These are phyloP conservation scores for Parnassius mnemosyne DNA, from an alignment of 2,888 invertebrate genomes.

Conservation along the genomic window DNA sequence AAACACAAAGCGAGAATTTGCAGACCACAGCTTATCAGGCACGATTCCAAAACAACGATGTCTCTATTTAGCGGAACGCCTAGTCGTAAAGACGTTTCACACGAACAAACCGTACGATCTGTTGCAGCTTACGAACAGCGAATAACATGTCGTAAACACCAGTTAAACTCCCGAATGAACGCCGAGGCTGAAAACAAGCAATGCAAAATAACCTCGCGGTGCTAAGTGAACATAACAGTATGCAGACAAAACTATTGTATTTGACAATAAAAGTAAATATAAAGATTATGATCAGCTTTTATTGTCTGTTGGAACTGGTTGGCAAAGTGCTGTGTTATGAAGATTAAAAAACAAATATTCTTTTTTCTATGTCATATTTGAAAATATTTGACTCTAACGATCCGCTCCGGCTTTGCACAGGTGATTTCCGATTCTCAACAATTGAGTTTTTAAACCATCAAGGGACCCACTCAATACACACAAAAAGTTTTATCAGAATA, in stretches of 20 bases:
- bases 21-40: slow-evolving; percentile 5
- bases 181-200: slow-evolving; percentile 15
- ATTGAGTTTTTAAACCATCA: no score
- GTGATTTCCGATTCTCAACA: no score
- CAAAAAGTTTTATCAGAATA: no score
- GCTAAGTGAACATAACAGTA: slow-evolving; percentile 7
- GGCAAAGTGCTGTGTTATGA: no score
- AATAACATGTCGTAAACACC: slow-evolving; percentile 24
- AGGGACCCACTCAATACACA: no score
- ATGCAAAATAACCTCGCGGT: slow-evolving; percentile 12
- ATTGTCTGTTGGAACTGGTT: background rate
- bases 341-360: no score
- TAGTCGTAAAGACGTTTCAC: slow-evolving; percentile 24
- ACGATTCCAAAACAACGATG: slow-evolving; percentile 13
- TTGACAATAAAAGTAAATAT: slow-evolving; percentile 16
- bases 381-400: no score
- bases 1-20: background rate
- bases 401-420: no score
- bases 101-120: slow-evolving; percentile 16
- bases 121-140: slow-evolving; percentile 17
- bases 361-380: no score
- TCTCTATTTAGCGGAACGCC: slow-evolving; percentile 11
- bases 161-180: slow-evolving; percentile 21
- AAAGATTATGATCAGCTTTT: slow-evolving; percentile 2
- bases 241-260: slow-evolving; percentile 11